Base-by-base conservation (phyloP, 2,888 invertebrate species). In the Calliphora vomitoria region DNA sequence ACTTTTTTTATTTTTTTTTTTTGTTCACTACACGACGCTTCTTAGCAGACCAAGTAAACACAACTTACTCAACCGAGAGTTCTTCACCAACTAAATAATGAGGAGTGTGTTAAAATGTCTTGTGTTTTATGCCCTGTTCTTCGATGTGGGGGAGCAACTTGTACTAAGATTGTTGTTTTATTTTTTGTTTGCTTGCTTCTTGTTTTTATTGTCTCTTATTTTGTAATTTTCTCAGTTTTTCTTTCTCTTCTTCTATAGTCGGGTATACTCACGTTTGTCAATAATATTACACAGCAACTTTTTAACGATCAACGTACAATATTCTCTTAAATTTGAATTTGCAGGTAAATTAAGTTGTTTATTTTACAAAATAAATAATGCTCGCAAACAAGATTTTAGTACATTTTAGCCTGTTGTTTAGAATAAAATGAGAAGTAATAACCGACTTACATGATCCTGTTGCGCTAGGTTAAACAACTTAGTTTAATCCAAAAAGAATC, bases 51-150 rank as follows among this genome's bases (percentile, higher is more conserved):
- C 35, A 15, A 10, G 13, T 35, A 10, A 79, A 20, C 58, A 69
- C 88, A 89, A 91, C 91, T 92, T 92, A 91, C 92, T 92, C 90
- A 91, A 91, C 90, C 91, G 91, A 92, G 89, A 90, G 90, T 90
- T 91, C 90, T 92, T 90, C 90, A 89, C 90, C 91, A 92, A 91
- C 91, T 91, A 90, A 91, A 55, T 64, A 78, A 66, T 79, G 81
- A 75, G 69, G 81, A 79, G 69, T 83, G 66, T 58, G 69, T 75
- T 86, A 53, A 55, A 68, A 41, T 82, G 10, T 69, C 55, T 64
- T 53, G 50, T 82, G 68, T 38, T 18, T 84, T 66, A 72, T 76
- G 41, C 81, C 62, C 62, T n/a, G 55, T 41, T 80, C 81, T 71
- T 80, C 74, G 85, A 69, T 55, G 74, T 88, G 75, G 64, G 79